Conservation (phyloP, 1,140 invertebrate genomes). For the Ceratina japonica region DNA sequence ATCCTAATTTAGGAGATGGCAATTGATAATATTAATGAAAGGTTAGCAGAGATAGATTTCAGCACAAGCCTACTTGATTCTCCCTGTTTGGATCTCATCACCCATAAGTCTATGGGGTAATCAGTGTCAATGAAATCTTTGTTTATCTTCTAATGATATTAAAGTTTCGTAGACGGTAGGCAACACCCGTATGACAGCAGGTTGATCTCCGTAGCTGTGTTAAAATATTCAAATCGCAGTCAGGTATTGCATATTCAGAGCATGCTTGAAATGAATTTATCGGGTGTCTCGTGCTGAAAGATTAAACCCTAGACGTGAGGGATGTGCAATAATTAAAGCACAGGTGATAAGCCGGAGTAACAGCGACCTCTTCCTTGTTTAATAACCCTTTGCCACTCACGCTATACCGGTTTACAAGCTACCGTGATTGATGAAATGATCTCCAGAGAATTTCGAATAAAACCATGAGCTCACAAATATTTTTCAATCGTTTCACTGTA, state of each 20-base stretch:
- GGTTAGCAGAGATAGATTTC: too few relatives aligned
- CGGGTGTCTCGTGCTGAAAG: constrained; percentile 17
- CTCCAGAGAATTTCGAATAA: too few relatives aligned
- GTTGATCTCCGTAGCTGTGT: not conserved
- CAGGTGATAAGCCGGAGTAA: constrained; percentile 1
- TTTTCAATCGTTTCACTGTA: too few relatives aligned
- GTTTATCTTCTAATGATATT: constrained; percentile 3
- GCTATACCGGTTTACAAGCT: not conserved
- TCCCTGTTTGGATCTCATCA: not conserved
- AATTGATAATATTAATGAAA: too few relatives aligned
- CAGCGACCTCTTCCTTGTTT: not conserved
- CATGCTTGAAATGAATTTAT: constrained; percentile 43
- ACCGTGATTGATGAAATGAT: too few relatives aligned
- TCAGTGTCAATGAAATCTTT: not conserved
- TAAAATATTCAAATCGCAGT: constrained; percentile 37
- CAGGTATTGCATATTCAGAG: constrained; percentile 30
- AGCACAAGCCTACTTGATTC: not conserved
- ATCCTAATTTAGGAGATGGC: too few relatives aligned
- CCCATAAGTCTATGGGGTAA: not conserved
- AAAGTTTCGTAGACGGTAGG: not conserved
- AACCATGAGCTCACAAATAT: too few relatives aligned
- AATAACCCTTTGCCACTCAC: not conserved
- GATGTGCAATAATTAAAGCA: constrained; percentile 22
- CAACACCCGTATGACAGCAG: too few relatives aligned
- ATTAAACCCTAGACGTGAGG: constrained; percentile 10